phyloP scores from a whole-genome alignment of 2,888 invertebrate species.

The Pecten maximus region DNA sequence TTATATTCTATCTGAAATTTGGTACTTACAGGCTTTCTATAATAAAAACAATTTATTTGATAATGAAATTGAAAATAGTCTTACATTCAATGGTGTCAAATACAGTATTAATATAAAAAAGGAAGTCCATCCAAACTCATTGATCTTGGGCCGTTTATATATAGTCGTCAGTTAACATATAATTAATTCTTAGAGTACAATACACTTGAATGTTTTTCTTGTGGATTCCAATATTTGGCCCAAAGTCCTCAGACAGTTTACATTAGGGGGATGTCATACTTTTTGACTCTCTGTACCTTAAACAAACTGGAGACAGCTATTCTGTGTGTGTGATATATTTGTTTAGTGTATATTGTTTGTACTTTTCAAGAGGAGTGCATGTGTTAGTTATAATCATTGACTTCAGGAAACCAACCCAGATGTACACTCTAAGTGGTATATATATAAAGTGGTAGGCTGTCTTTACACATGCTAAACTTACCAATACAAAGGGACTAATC shows the following conservation, averaged over 20 bases:
- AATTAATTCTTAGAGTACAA: not conserved
- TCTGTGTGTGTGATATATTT: too few relatives aligned
- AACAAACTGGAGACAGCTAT: not conserved
- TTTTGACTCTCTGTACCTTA: not conserved
- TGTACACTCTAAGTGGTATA: too few relatives aligned
- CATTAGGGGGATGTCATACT: not conserved
- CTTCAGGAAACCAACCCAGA: too few relatives aligned
- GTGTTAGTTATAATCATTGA: too few relatives aligned
- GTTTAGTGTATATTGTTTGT: too few relatives aligned
- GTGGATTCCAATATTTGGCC: not conserved
- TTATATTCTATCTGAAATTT: not conserved
- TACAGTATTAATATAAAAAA: not conserved
- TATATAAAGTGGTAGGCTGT: too few relatives aligned
- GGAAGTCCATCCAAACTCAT: not conserved
- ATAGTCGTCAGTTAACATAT: not conserved
- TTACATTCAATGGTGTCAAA: not conserved
- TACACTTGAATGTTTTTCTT: not conserved
- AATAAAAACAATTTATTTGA: not conserved
- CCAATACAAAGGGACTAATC: too few relatives aligned
- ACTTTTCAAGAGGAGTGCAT: too few relatives aligned
- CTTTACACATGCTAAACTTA: too few relatives aligned
- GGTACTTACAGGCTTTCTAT: not conserved
- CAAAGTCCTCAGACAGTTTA: not conserved
- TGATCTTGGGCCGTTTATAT: not conserved
- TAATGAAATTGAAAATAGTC: not conserved